phyloP scores from a whole-genome alignment of 2,797 vertebrate genomes.

The Orestias chungarensis region DNA sequence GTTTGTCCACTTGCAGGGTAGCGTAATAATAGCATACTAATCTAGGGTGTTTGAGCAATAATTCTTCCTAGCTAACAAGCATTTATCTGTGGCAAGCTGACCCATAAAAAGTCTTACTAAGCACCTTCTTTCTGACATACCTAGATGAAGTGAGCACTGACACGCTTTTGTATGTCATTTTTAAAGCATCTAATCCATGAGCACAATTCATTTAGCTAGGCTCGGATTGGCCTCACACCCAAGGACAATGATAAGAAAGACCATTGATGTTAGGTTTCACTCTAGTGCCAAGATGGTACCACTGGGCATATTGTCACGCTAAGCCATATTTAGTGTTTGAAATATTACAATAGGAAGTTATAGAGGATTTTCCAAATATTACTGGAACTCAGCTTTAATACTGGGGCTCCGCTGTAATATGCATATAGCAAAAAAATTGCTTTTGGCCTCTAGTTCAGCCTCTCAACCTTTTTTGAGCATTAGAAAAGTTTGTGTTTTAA shows the following conservation, averaged over 20 bases:
- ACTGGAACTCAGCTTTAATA: too few species aligned
- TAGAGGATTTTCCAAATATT: too few species aligned
- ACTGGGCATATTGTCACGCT: too few species aligned
- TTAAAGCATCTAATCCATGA: neutral
- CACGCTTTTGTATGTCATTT: neutral
- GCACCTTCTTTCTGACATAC: neutral
- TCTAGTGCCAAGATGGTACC: neutral
- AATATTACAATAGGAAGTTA: too few species aligned
- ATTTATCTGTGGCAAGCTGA: neutral
- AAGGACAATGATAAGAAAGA: neutral
- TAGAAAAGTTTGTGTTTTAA: too few species aligned
- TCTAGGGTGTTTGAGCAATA: neutral
- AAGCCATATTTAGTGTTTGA: too few species aligned
- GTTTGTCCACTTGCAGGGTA: neutral
- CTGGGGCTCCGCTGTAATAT: too few species aligned
- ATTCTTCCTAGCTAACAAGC: neutral
- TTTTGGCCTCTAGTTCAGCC: too few species aligned
- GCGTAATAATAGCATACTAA: neutral
- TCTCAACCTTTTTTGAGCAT: too few species aligned
- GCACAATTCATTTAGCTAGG: neutral
- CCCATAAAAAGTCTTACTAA: too few species aligned
- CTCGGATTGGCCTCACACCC: neutral
- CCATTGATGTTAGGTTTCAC: neutral
- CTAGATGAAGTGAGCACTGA: neutral
- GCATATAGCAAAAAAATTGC: too few species aligned